phyloP scores from a whole-genome alignment of 2,113 vertebrate genomes.

The Morphnarchus princeps region DNA sequence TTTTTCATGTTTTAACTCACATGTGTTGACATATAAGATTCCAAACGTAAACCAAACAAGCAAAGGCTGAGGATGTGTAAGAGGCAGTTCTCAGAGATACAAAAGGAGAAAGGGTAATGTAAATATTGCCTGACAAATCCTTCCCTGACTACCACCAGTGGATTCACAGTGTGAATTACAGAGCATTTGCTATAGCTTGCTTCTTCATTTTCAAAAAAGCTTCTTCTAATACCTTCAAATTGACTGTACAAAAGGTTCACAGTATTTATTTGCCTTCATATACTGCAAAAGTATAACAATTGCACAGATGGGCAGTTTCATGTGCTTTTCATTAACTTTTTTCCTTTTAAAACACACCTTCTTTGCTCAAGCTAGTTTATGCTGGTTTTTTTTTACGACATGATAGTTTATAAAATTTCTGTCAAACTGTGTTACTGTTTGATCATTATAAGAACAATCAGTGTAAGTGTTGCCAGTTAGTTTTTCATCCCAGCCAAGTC shows the following conservation, averaged over 20 bases:
- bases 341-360: constrained; percentile 25
- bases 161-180: not conserved
- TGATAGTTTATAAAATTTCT: constrained; percentile 49
- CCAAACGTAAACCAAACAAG: not conserved
- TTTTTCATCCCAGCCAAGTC: constrained; percentile 12
- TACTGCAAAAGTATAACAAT: not conserved
- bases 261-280: not conserved
- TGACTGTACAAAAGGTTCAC: not conserved
- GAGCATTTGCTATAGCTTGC: not conserved
- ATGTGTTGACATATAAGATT: not conserved
- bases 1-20: not conserved
- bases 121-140: not conserved
- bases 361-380: not conserved
- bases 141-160: not conserved
- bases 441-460: constrained; percentile 40
- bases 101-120: not conserved
- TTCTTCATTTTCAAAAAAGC: not conserved
- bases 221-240: not conserved
- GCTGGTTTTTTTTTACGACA: constrained; percentile 6
- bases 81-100: not conserved
- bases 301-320: constrained; percentile 30
- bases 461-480: constrained; percentile 21
- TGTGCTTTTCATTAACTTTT: constrained; percentile 20
- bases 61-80: not conserved
- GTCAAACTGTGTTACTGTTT: constrained; percentile 34